Conservation (phyloP, 2,797 vertebrate species). For the Dermochelys coriacea region DNA sequence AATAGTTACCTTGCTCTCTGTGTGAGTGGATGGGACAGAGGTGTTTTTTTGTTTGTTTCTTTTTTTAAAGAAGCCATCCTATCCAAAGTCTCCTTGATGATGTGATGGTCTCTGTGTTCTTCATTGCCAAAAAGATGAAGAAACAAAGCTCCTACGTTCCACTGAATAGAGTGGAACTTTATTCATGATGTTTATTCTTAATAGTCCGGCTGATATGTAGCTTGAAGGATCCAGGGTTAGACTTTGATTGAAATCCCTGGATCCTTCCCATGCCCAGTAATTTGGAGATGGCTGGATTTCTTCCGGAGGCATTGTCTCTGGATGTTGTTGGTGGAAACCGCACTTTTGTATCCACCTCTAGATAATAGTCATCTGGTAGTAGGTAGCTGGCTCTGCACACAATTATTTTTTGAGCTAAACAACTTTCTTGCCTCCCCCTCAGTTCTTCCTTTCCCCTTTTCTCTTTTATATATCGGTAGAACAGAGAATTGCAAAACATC, state of each 20-base stretch:
- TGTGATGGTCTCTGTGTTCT: too few relatives aligned
- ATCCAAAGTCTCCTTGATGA: too few relatives aligned
- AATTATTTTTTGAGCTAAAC: background rate
- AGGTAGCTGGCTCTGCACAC: background rate
- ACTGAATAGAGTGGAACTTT: background rate
- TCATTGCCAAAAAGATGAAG: too few relatives aligned
- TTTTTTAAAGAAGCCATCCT: too few relatives aligned
- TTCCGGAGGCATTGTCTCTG: background rate
- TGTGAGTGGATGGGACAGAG: too few relatives aligned
- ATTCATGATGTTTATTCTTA: background rate
- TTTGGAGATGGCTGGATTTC: background rate
- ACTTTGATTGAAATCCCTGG: background rate
- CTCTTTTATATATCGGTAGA: background rate
- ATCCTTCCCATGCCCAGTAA: background rate
- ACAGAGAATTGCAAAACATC: background rate
- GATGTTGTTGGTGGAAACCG: background rate
- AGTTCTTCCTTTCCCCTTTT: background rate
- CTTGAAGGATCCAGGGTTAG: background rate
- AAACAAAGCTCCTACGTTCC: background rate
- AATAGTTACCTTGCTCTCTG: background rate
- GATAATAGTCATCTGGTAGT: background rate
- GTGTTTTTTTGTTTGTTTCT: too few relatives aligned
- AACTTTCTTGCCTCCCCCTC: background rate
- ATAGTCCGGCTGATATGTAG: background rate
- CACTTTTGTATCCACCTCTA: background rate